Percentiles rank a stretch among this genome's conserved stretches.
phyloP scores from a whole-genome alignment of 2,888 invertebrate genomes.

The Sinotaia quadrata region DNA sequence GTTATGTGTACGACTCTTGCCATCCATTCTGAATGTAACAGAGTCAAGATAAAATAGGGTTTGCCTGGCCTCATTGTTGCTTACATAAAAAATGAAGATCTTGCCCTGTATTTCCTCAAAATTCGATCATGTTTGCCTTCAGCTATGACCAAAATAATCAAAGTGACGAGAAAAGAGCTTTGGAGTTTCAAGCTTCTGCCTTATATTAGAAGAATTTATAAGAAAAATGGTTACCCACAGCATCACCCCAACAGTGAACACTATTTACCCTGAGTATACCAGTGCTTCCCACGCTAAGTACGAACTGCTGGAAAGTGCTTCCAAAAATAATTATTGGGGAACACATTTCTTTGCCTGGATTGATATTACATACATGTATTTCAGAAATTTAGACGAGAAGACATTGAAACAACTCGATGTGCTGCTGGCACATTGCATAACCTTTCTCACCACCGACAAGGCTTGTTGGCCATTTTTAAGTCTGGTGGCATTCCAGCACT shows the following conservation, averaged over 20 bases:
- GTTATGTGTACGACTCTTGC: too few relatives aligned
- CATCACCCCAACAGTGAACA: slow-evolving; percentile 43
- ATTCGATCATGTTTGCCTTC: slow-evolving; percentile 38
- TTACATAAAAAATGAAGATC: slow-evolving; percentile 39
- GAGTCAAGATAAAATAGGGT: too few relatives aligned
- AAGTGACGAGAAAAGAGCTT: slow-evolving; percentile 34
- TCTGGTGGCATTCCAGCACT: slow-evolving; percentile 98
- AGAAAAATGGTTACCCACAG: slow-evolving; percentile 39
- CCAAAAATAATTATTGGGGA: slow-evolving; percentile 31
- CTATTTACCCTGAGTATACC: slow-evolving; percentile 39
- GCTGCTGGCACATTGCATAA: slow-evolving; percentile 98
- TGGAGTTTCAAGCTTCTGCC: slow-evolving; percentile 39
- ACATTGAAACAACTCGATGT: slow-evolving; percentile 95
- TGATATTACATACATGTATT: slow-evolving; percentile 40
- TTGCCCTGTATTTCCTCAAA: slow-evolving; percentile 35
- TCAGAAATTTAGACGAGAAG: slow-evolving; percentile 76
- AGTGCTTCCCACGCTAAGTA: slow-evolving; percentile 46
- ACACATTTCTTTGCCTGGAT: slow-evolving; percentile 46
- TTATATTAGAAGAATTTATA: slow-evolving; percentile 33
- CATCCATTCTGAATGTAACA: too few relatives aligned
- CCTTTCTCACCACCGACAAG: slow-evolving; percentile 97
- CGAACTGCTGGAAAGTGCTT: slow-evolving; percentile 35
- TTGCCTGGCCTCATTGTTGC: slow-evolving; percentile 42
- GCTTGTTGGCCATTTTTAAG: slow-evolving; percentile 96
- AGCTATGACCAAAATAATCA: slow-evolving; percentile 37